Evolutionary conservation across 2,888 invertebrate genomes (phyloP).

Genomic region (Euplexia lucipara): DNA sequence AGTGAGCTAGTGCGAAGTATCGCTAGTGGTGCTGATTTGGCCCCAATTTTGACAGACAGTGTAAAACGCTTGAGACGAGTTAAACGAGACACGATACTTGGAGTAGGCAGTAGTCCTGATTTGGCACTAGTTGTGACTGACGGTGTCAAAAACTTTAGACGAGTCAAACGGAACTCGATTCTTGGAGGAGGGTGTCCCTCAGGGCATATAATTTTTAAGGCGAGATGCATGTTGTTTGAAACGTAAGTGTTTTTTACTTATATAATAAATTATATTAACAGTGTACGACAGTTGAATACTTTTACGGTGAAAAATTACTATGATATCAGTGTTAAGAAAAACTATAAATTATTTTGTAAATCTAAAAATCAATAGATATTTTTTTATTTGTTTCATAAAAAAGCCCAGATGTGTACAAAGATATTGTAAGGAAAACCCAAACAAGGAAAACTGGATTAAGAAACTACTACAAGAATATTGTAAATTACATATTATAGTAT

Average conservation of each 20-base stretch:
- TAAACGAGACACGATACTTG: conserved; percentile 14
- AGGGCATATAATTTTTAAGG: conserved; percentile 11
- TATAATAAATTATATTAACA: too few relatives aligned
- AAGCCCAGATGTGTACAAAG: neutral
- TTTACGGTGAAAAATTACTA: too few relatives aligned
- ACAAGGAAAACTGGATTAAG: conserved; percentile 19
- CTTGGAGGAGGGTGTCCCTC: conserved; percentile 4
- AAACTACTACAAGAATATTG: conserved; percentile 13
- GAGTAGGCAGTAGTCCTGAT: neutral
- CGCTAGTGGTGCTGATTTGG: neutral
- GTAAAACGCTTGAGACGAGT: neutral
- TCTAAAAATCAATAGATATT: neutral
- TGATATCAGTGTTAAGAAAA: too few relatives aligned
- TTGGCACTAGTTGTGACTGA: neutral
- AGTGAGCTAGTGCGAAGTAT: neutral
- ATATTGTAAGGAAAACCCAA: conserved; percentile 26
- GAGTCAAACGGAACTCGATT: conserved; percentile 13
- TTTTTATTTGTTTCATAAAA: neutral
- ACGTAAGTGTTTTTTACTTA: conserved; percentile 19
- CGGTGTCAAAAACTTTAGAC: neutral
- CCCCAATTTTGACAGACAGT: neutral
- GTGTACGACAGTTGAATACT: too few relatives aligned
- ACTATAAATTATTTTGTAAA: neutral
- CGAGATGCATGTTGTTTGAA: conserved; percentile 32
- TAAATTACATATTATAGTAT: neutral